Evolutionary conservation across 2,113 vertebrate genomes (phyloP), one percentile per base, ranked within the genome.

Genomic region (Brachyhypopomus occidentalis): DNA sequence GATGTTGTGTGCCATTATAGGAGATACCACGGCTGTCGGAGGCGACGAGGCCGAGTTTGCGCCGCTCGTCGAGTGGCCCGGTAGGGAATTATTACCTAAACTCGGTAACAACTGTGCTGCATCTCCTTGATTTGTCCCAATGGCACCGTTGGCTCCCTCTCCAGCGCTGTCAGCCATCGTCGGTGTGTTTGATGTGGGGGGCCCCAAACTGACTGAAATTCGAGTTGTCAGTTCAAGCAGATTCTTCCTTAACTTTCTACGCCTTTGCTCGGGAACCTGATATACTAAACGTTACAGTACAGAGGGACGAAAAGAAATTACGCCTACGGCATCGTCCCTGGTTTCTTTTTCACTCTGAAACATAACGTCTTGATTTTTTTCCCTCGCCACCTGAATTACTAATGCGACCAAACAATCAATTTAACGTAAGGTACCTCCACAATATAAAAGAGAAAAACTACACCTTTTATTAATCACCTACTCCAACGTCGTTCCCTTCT

Each of bases 161-260:
- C 84, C 91, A 5, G 83, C 83, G 80, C 88, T 90, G 85, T 94
- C 92, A 81, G 93, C 93, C 93, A 94, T 94, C 67, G 83, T 86
- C 58, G 81, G 6, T 36, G 4, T 77, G 77, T 76, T 87, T 84
- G 23, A 52, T 14, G 20, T 70, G 52, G 30, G 30, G 30, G 30
- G 3, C 48, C 56, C 36, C 55, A 14, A 71, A 71, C 56, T 22
- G 45, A 48, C n/a, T 69, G 62, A 19, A 36, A 16, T 60, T 80
- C 55, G n/a, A 52, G 72, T 62, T 84, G 76, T 84, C 73, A 73
- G 55, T 64, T 69, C 58, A 27, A 45, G 38, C 27, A 22, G 63
- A 69, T 72, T 59, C 60, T 62, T 55, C 36, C 60, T 17, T 17
- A 12, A 79, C 58, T 74, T 81, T 56, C 63, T 72, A 64, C 73